Percentiles rank a stretch among this genome's conserved stretches.
Evolutionary conservation across 2,797 vertebrate species (phyloP).

Genomic region (Anguilla marmorata): DNA sequence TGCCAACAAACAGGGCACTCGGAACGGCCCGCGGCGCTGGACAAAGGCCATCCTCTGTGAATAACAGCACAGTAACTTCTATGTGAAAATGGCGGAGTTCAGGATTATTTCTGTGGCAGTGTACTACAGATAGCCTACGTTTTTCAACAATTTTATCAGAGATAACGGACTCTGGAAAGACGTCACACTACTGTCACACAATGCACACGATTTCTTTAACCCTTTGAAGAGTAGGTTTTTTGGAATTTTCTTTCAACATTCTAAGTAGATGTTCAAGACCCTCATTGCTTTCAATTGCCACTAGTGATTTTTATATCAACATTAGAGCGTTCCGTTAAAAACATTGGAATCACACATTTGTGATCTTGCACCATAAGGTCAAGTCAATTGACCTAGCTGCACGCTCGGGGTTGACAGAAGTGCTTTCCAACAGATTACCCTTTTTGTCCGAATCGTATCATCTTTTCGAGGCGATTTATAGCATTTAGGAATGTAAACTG

Average conservation of each 20-base stretch:
- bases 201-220: not conserved
- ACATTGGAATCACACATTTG: no score
- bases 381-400: not conserved
- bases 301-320: no score
- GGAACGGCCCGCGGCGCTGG: not conserved
- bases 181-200: not conserved
- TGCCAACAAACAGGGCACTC: slow-evolving; percentile 25
- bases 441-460: no score
- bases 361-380: no score
- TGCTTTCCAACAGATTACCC: not conserved
- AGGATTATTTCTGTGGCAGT: not conserved
- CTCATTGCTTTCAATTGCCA: no score
- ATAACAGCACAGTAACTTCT: not conserved
- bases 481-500: not conserved
- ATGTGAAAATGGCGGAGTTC: not conserved
- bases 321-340: no score
- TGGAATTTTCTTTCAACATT: no score
- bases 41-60: slow-evolving; percentile 26
- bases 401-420: not conserved
- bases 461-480: not conserved
- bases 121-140: not conserved
- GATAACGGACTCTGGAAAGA: not conserved
- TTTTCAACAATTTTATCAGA: not conserved
- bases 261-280: no score
- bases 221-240: no score